Conservation (phyloP, 2,797 vertebrate species). For the Pangasius djambal region DNA sequence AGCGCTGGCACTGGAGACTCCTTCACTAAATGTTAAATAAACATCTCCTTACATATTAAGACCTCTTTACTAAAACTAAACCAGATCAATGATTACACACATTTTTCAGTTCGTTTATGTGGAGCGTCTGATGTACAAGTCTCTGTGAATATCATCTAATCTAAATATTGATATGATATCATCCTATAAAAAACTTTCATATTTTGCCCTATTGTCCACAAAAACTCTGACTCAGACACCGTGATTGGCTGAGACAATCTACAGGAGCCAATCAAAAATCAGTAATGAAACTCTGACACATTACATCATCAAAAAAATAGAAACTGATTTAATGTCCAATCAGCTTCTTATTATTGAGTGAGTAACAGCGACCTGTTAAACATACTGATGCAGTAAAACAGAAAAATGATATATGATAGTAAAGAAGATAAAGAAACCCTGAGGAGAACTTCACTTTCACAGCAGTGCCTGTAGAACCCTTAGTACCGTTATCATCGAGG, state of each 20-base stretch:
- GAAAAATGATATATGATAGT: neutral
- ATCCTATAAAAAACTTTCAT: neutral
- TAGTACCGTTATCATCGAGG: constrained; percentile 87
- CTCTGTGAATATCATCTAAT: neutral
- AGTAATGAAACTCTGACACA: neutral
- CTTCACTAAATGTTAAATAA: no score
- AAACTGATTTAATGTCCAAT: neutral
- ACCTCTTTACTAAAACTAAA: no score
- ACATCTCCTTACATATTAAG: neutral
- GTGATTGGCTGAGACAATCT: neutral
- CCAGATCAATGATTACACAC: neutral
- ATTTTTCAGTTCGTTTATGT: neutral
- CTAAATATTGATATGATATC: neutral
- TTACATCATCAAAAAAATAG: neutral
- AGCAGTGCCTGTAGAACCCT: neutral
- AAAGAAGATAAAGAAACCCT: neutral
- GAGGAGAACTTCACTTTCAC: neutral
- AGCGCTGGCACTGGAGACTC: no score
- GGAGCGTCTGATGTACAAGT: no score
- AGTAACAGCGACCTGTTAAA: neutral
- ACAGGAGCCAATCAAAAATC: neutral
- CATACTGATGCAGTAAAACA: neutral
- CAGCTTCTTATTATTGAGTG: neutral
- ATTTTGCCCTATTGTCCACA: neutral
- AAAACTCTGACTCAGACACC: neutral